Conservation (phyloP, 2,113 vertebrate species). For the Gulo gulo region DNA sequence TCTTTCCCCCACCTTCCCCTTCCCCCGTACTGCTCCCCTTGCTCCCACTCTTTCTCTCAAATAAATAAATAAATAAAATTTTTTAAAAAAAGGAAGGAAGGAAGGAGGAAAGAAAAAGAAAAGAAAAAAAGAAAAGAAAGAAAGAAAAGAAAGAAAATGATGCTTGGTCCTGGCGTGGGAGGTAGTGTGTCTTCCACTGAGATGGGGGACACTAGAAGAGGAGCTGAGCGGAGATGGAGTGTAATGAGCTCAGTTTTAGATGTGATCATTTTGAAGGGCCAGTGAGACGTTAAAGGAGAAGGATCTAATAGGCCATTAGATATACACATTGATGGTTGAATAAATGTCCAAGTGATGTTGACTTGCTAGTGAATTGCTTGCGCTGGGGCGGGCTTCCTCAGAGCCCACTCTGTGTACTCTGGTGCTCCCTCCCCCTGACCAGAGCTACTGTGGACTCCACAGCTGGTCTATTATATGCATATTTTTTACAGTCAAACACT, state of each 20-base stretch:
- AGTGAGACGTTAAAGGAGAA: neutral
- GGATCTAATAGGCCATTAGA: neutral
- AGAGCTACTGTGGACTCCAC: neutral
- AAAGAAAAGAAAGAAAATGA: neutral
- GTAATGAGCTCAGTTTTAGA: neutral
- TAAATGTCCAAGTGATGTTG: neutral
- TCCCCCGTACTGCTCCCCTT: neutral
- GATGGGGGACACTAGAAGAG: neutral
- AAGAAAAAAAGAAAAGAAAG: no score
- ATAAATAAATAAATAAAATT: neutral
- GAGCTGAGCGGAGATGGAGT: neutral
- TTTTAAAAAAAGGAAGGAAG: neutral
- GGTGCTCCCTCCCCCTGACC: neutral
- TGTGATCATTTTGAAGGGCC: neutral
- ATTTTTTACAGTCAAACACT: neutral
- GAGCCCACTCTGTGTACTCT: neutral
- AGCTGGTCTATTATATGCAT: neutral
- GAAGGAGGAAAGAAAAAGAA: no score
- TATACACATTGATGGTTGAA: neutral
- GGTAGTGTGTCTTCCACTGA: neutral
- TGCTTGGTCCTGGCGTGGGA: neutral
- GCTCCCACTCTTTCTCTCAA: neutral
- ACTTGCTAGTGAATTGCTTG: neutral
- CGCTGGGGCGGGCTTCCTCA: neutral
- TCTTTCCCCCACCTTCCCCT: neutral